Evolutionary conservation across 1,140 invertebrate genomes (phyloP), one percentile per base, ranked within the genome.

Genomic region (Leguminivora glycinivorella): DNA sequence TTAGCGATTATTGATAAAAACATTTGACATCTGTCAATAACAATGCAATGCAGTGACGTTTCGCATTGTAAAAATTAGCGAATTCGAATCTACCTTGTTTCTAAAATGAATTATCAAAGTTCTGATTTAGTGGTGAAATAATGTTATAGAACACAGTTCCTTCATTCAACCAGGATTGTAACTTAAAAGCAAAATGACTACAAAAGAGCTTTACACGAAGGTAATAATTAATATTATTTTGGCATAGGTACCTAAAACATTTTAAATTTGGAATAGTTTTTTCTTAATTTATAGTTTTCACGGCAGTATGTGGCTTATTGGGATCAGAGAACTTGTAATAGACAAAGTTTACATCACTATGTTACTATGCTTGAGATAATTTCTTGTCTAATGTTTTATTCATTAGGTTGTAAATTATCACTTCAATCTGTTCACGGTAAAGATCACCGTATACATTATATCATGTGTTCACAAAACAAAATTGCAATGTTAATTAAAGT

Each of bases 181-280:
- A 52, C 69, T 38, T 73, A 76, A 79, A 76, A 71, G 69, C 71
- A 90, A 84, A 75, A 93, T 93, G 91, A 93, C 91, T 63, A 92
- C 92, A 38, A 88, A 91, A 76, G 92, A 93, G 78, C 78, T 93
- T 17, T 93, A 93, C 71, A 92, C 91, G 19, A 93, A 92, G 91
- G 91, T 93, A 91, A 86, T 78, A 70, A 70, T 76, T 75, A 71
- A 67, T 47, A 68, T 60, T 74, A 60, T 70, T 73, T 71, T 74
- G 56, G 70, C 22, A 47, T 72, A n/a, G n/a, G n/a, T n/a, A 38
- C 34, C 34, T 38, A 12, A 72, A 67, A 69, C 14, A 58, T 72
- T 58, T 72, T 56, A 19, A 72, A 67, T 69, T 70, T 58, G 9
- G 22, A 70, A 67, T 38, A 52, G 34, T 68, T 73, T 70, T 70